Base-by-base conservation (phyloP, 2,888 invertebrate species). In the Tuta absoluta region DNA sequence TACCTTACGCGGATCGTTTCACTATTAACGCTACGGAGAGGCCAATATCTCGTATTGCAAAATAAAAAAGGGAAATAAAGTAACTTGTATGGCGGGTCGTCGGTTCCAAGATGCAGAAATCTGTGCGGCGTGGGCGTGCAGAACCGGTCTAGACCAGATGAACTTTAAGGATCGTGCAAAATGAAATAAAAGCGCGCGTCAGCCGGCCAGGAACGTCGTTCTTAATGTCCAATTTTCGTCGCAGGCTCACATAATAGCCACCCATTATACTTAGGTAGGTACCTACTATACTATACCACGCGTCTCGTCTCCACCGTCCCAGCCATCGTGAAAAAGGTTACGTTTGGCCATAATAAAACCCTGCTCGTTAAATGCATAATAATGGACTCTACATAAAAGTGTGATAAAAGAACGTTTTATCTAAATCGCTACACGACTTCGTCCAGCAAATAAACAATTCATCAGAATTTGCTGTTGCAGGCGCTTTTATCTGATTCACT, bases 131-230 rank as follows among this genome's bases (percentile, higher is more conserved):
- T 85, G 84, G 84, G 84, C 79, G 89, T 87, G 83, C 82, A 85
- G 84, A 88, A 91, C 91, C 91, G 91, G 91, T 91, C 90, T 87
- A 87, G 87, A 89, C 88, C 77, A 86, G 88, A 86, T 89, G 90
- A 90, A 90, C 91, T 89, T 89, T 87, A 89, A 86, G 86, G 83
- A 86, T 85, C 86, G 75, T 77, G 81, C 82, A 80, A 87, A 89
- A 89, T 80, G 83, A 88, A 89, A 89, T 84, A 88, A 90, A 86
- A 81, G 78, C 75, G 74, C 81, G 86, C 86, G 85, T 86, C 86
- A 85, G 80, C 76, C 80, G 80, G 79, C 81, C 75, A 72, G 77
- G 79, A 78, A 77, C 76, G 73, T 72, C 75, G 78, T 75, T 77
- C 79, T 61, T 61, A 60, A 61, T 61, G 61, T 49, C 48, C 61